Evolutionary conservation across 2,797 vertebrate genomes (phyloP).

Genomic region (Spinus olivaceus): DNA sequence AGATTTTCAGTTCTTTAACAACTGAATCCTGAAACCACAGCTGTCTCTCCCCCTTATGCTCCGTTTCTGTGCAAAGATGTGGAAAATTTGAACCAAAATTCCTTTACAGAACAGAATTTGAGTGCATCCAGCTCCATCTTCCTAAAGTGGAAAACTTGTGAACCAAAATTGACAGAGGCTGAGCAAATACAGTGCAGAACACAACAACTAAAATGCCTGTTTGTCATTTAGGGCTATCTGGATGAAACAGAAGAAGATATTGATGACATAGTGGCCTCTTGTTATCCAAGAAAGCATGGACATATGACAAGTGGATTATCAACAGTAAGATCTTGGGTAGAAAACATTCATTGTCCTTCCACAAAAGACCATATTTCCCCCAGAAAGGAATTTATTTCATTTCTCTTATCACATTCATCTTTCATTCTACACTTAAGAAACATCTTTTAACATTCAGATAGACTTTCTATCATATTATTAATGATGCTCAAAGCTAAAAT

Average conservation of each 20-base stretch:
- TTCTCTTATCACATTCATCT: neutral
- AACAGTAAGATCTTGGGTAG: conserved; percentile 76
- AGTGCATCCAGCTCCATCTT: neutral
- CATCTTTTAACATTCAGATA: neutral
- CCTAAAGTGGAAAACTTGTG: neutral
- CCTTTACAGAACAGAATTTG: neutral
- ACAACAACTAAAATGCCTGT: neutral
- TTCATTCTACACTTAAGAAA: neutral
- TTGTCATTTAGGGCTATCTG: conserved; percentile 77
- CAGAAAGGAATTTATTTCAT: neutral
- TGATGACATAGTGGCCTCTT: conserved; percentile 80
- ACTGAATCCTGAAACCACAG: neutral
- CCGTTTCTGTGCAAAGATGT: neutral
- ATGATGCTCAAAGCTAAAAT: neutral
- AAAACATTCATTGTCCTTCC: neutral
- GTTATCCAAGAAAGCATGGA: conserved; percentile 67
- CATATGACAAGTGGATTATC: conserved; percentile 81
- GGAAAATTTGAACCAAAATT: neutral
- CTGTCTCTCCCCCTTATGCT: neutral
- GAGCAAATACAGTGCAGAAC: neutral
- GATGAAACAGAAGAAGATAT: conserved; percentile 85
- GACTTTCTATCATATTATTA: neutral
- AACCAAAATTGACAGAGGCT: neutral
- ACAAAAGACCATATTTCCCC: neutral
- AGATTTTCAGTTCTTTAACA: neutral